phyloP scores from a whole-genome alignment of 2,888 invertebrate genomes.

The Plagodis pulveraria region DNA sequence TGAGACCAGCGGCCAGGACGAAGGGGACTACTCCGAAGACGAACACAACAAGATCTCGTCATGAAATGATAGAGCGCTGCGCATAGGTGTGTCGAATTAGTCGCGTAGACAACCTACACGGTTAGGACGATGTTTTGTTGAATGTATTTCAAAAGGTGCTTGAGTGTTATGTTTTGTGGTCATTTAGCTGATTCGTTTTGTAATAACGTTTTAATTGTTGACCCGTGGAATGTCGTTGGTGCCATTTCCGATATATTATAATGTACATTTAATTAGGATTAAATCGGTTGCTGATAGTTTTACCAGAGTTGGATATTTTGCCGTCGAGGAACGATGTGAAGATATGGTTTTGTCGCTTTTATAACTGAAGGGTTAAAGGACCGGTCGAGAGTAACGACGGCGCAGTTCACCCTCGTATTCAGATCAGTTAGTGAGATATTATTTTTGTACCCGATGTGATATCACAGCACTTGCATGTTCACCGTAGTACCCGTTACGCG shows the following conservation, averaged over 20 bases:
- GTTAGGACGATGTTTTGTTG: slow-evolving; percentile 71
- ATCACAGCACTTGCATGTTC: slow-evolving; percentile 26
- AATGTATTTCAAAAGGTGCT: slow-evolving; percentile 77
- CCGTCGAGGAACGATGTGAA: slow-evolving; percentile 27
- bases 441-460: slow-evolving; percentile 53
- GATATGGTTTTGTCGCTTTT: slow-evolving; percentile 21
- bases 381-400: slow-evolving; percentile 24
- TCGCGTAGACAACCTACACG: slow-evolving; percentile 50
- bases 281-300: slow-evolving; percentile 55
- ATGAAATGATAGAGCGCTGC: slow-evolving; percentile 61
- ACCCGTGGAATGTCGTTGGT: slow-evolving; percentile 83
- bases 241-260: slow-evolving; percentile 78
- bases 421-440: slow-evolving; percentile 53
- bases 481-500: slow-evolving; percentile 30
- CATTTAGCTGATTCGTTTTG: slow-evolving; percentile 70
- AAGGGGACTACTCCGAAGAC: slow-evolving; percentile 79
- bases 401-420: slow-evolving; percentile 30
- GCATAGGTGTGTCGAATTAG: slow-evolving; percentile 50
- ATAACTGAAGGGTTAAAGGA: slow-evolving; percentile 22
- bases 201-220: slow-evolving; percentile 77
- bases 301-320: slow-evolving; percentile 46
- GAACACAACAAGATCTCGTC: slow-evolving; percentile 72
- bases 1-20: slow-evolving; percentile 70
- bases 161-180: slow-evolving; percentile 80
- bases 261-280: slow-evolving; percentile 68